Evolutionary conservation across 1,140 invertebrate species (phyloP).

Genomic region (Harpegnathos saltator): DNA sequence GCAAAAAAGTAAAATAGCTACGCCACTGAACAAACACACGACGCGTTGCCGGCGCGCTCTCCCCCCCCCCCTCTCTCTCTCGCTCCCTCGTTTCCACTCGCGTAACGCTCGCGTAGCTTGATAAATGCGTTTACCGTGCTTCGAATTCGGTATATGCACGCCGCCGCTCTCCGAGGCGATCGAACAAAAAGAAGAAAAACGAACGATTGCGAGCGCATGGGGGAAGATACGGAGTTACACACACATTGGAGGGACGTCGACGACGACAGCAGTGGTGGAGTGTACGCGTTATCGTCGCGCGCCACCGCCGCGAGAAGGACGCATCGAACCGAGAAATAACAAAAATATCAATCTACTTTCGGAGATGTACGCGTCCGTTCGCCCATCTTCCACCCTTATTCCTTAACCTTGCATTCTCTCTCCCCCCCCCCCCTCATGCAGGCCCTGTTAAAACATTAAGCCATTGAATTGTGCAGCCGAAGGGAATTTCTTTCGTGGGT

Average conservation of each 20-base stretch:
- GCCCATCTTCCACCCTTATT: too few species aligned
- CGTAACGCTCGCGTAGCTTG: conserved; percentile 64
- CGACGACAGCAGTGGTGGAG: too few species aligned
- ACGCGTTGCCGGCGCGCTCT: conserved; percentile 20
- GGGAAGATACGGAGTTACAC: background rate
- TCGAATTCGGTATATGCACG: conserved; percentile 68
- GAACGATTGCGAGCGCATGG: conserved; percentile 25
- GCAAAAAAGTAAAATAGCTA: conserved; percentile 14
- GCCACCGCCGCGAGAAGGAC: background rate
- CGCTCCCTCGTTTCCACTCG: conserved; percentile 38
- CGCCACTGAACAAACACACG: conserved; percentile 38
- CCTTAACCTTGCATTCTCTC: too few species aligned
- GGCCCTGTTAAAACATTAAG: conserved; percentile 44
- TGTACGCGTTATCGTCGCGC: too few species aligned
- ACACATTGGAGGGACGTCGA: too few species aligned
- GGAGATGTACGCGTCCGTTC: conserved; percentile 3
- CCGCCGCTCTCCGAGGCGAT: conserved; percentile 52
- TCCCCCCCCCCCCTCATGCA: background rate
- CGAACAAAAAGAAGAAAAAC: conserved; percentile 49
- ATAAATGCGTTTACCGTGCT: conserved; percentile 75
- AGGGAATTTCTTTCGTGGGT: conserved; percentile 59
- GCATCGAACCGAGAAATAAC: conserved; percentile 25
- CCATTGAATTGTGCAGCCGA: conserved; percentile 65
- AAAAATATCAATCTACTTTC: conserved; percentile 70
- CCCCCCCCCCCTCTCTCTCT: background rate